Evolutionary conservation across 2,888 invertebrate species (phyloP).

Genomic region (Shargacucullia verbasci): DNA sequence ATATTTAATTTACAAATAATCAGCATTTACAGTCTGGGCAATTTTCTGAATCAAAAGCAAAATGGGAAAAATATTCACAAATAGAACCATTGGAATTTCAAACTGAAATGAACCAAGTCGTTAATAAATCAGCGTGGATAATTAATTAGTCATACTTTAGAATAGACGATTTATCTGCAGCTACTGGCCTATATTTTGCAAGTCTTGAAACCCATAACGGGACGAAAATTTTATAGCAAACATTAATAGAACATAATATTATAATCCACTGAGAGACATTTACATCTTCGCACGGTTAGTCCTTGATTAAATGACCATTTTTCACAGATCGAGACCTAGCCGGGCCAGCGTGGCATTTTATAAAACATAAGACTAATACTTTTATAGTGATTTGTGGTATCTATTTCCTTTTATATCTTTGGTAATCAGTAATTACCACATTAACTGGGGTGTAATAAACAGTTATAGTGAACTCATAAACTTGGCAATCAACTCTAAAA

Average conservation of each 20-base stretch:
- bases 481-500: not conserved
- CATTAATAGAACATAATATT: too few relatives aligned
- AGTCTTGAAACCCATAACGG: not conserved
- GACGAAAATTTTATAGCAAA: not conserved
- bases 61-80: conserved; percentile 13
- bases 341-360: too few relatives aligned
- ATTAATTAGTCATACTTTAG: conserved; percentile 31
- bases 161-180: conserved; percentile 7
- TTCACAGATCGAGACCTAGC: too few relatives aligned
- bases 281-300: too few relatives aligned
- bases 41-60: too few relatives aligned
- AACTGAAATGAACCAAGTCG: conserved; percentile 24
- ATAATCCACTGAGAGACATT: too few relatives aligned
- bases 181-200: conserved; percentile 7
- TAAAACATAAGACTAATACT: too few relatives aligned
- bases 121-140: conserved; percentile 33
- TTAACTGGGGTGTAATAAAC: not conserved
- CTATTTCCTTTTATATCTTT: too few relatives aligned
- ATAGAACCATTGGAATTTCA: conserved; percentile 39
- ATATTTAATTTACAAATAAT: too few relatives aligned
- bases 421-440: not conserved
- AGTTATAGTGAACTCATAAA: not conserved
- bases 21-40: too few relatives aligned
- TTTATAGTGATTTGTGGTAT: too few relatives aligned
- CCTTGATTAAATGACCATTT: too few relatives aligned